Percentiles rank a stretch among this genome's conserved stretches.
These are phyloP conservation scores for human DNA, from an alignment of 2,113 vertebrate genomes.

Conservation along the genomic window DNA sequence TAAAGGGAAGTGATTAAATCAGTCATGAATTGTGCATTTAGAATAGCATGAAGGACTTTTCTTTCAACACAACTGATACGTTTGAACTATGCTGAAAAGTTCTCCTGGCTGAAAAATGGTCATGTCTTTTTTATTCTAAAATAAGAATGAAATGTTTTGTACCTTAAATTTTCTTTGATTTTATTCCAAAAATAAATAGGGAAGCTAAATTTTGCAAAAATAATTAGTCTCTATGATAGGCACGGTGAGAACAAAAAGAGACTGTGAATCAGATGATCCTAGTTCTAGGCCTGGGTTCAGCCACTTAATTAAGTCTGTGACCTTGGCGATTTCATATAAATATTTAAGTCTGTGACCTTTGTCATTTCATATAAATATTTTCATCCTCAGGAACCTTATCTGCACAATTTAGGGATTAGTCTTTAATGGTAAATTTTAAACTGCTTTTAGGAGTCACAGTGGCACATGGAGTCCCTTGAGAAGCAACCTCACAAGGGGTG, in stretches of 20 bases:
- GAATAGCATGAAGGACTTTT: slow-evolving; percentile 12
- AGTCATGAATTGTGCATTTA: not conserved
- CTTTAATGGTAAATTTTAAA: not conserved
- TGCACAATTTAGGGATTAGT: not conserved
- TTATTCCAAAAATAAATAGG: not conserved
- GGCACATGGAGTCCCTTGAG: not conserved
- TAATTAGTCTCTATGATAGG: not conserved
- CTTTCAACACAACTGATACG: not conserved
- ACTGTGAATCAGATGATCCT: not conserved
- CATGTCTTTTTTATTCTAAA: not conserved
- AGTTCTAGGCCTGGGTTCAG: not conserved
- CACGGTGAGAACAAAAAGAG: not conserved
- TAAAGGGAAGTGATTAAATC: slow-evolving; percentile 17
- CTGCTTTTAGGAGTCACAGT: not conserved
- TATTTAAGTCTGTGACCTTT: not conserved
- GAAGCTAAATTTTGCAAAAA: not conserved
- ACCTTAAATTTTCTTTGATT: not conserved
- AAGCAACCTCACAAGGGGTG: not conserved
- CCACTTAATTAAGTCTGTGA: not conserved
- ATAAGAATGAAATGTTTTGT: not conserved
- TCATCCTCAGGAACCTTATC: not conserved
- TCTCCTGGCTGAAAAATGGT: not conserved
- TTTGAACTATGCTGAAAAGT: not conserved
- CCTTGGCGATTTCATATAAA: not conserved
- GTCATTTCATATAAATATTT: not conserved